Evolutionary conservation across 2,797 vertebrate genomes (phyloP).

Genomic region (Rhyacichthys aspro): DNA sequence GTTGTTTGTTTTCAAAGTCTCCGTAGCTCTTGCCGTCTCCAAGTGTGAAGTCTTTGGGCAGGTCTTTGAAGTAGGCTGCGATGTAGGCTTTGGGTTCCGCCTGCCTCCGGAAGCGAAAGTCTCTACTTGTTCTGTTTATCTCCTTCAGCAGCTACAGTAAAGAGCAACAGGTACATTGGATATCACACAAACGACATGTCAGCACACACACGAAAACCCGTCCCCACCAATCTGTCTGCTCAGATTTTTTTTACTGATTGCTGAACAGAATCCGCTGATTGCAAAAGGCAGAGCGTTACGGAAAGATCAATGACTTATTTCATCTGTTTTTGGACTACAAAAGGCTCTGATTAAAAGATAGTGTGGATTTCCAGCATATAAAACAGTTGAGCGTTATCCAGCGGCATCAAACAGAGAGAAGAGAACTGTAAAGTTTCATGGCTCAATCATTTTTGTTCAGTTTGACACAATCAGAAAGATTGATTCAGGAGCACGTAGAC

Average conservation of each 20-base stretch:
- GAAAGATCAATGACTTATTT: slow-evolving; percentile 66
- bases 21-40: slow-evolving; percentile 93
- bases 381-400: slow-evolving; percentile 60
- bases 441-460: slow-evolving; percentile 37
- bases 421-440: slow-evolving; percentile 32
- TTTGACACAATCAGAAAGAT: slow-evolving; percentile 46
- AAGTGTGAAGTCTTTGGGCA: slow-evolving; percentile 94
- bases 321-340: slow-evolving; percentile 50
- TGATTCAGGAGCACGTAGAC: slow-evolving; percentile 13
- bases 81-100: slow-evolving; percentile 95
- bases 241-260: slow-evolving; percentile 45
- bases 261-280: slow-evolving; percentile 56
- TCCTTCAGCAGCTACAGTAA: slow-evolving; percentile 89
- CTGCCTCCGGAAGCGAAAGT: slow-evolving; percentile 90
- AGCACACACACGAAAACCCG: slow-evolving; percentile 47
- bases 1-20: slow-evolving; percentile 96
- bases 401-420: slow-evolving; percentile 44
- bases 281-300: slow-evolving; percentile 46
- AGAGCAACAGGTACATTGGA: slow-evolving; percentile 50
- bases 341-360: slow-evolving; percentile 65
- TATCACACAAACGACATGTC: slow-evolving; percentile 30
- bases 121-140: slow-evolving; percentile 93
- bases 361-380: slow-evolving; percentile 54
- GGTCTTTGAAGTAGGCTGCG: slow-evolving; percentile 93
- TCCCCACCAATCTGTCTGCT: slow-evolving; percentile 48